A percentile compares a stretch with the other conserved stretches of the same genome.
Evolutionary conservation across 2,888 invertebrate species (phyloP).

Genomic region (Eristalis pertinax): DNA sequence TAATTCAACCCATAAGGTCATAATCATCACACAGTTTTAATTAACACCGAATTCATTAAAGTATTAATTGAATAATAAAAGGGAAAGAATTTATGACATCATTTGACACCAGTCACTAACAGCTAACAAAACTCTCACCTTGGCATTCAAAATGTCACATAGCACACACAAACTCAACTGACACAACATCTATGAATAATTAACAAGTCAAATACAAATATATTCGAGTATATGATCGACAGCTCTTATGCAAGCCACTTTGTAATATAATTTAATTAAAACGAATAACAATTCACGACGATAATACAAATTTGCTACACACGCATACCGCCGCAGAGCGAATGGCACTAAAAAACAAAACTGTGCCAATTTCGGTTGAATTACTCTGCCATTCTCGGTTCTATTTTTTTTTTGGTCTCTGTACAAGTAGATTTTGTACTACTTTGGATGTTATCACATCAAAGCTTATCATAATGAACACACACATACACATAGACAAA

Average conservation of each 20-base stretch:
- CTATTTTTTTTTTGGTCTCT: background rate
- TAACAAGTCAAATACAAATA: slow-evolving; percentile 30
- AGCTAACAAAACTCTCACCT: slow-evolving; percentile 22
- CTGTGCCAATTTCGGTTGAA: slow-evolving; percentile 34
- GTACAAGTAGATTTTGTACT: background rate
- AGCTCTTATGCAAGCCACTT: slow-evolving; percentile 19
- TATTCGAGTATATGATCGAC: background rate
- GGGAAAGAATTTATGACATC: background rate
- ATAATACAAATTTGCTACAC: slow-evolving; percentile 2
- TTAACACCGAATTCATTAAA: background rate
- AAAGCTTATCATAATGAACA: slow-evolving; percentile 15
- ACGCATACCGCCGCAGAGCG: background rate
- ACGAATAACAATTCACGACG: slow-evolving; percentile 20
- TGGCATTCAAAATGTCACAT: slow-evolving; percentile 44
- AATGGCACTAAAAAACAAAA: background rate
- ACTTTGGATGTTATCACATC: slow-evolving; percentile 13
- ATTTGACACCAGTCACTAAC: background rate
- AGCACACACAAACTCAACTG: background rate
- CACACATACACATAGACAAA: background rate
- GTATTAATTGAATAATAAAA: background rate
- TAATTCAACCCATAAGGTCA: background rate
- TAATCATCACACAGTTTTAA: background rate
- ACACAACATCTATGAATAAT: background rate
- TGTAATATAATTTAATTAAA: slow-evolving; percentile 57
- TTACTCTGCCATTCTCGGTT: background rate